Conservation (phyloP, 2,113 vertebrate genomes). For the Aix galericulata region DNA sequence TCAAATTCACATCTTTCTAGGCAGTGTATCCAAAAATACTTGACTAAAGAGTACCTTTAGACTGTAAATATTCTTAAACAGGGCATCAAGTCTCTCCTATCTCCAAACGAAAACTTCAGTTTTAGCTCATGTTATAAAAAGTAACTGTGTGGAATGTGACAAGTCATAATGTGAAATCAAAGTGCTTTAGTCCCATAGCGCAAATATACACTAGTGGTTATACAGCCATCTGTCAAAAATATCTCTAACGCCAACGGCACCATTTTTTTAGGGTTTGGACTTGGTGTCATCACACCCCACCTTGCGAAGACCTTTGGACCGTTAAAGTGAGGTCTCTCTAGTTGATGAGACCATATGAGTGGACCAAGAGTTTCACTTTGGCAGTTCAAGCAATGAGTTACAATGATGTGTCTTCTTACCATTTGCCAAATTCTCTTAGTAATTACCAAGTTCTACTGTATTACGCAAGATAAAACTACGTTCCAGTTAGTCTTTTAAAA, state of each 20-base stretch:
- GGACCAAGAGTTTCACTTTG: not conserved
- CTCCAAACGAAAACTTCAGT: not conserved
- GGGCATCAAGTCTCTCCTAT: not conserved
- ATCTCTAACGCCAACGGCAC: not conserved
- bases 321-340: not conserved
- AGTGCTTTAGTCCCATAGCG: conserved; percentile 41
- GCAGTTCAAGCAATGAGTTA: not conserved
- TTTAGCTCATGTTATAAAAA: conserved; percentile 56
- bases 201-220: not conserved
- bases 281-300: not conserved
- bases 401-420: not conserved
- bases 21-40: conserved; percentile 45
- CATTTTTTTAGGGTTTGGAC: not conserved
- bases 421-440: not conserved
- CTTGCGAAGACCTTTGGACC: not conserved
- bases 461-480: not conserved
- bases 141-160: conserved; percentile 53
- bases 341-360: not conserved
- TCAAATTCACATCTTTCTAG: conserved; percentile 55
- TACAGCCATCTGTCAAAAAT: not conserved
- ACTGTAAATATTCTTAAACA: conserved; percentile 18
- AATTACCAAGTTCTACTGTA: not conserved
- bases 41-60: conserved; percentile 17
- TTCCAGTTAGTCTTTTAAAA: conserved; percentile 12
- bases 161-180: conserved; percentile 56